phyloP scores from a whole-genome alignment of 2,797 vertebrate genomes.

The Acanthis flammea region DNA sequence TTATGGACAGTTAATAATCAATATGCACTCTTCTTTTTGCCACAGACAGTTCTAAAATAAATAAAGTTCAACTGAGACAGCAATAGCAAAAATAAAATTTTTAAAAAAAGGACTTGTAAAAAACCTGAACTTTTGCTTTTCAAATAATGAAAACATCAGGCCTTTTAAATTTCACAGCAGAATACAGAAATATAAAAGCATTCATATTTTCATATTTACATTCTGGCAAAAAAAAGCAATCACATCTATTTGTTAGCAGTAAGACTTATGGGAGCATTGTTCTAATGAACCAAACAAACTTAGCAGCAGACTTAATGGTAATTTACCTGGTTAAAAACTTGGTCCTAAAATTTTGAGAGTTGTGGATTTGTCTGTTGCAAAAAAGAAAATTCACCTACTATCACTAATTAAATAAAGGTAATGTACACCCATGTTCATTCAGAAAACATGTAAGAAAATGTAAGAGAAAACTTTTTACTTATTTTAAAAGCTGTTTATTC shows the following conservation, averaged over 20 bases:
- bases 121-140: not conserved
- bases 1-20: conserved; percentile 21
- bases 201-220: not conserved
- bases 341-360: not conserved
- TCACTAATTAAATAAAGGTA: not conserved
- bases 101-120: not conserved
- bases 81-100: conserved; percentile 15
- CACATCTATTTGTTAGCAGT: not conserved
- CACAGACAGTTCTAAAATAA: not conserved
- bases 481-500: not conserved
- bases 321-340: not conserved
- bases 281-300: not conserved
- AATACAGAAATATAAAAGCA: not conserved
- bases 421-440: not conserved
- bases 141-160: not conserved
- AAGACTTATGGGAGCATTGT: not conserved
- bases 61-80: not conserved
- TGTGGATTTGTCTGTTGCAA: not conserved
- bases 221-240: not conserved
- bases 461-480: not conserved
- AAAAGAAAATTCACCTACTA: not conserved
- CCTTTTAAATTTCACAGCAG: not conserved
- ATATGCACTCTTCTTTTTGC: conserved; percentile 44
- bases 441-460: conserved; percentile 3
- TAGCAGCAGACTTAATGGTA: not conserved